Evolutionary conservation across 2,113 vertebrate genomes (phyloP), one percentile per base, ranked within the genome.

Genomic region (Hippopotamus amphibius): DNA sequence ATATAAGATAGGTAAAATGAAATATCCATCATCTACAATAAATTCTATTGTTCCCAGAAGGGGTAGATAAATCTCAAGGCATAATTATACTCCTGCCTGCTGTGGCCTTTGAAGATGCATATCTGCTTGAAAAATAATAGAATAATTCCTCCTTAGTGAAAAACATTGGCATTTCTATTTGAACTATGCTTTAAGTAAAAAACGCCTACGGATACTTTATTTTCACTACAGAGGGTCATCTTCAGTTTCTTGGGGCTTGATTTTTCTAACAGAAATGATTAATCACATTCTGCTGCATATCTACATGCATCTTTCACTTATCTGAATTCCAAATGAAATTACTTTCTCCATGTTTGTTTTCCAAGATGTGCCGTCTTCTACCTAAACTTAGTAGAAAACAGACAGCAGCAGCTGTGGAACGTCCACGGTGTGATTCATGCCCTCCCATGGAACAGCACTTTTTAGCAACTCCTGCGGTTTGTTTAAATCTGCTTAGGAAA

Each of bases 41-140:
- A 74, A 55, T 74, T 69, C 79, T 33, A 12, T 50, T 37, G n/a
- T 68, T 96, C 88, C 85, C 69, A 66, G 53, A 76, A 95, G 17
- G 12, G 59, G 68, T 0, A 65, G 81, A 63, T 86, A 84, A 93
- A 63, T 90, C 87, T 97, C 68, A 59, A 69, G 59, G 63, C 69
- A n/a, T 57, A 90, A 90, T 80, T 41, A 37, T 24, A 24, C 80
- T 41, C 41, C 37, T 66, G 43, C 3, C 55, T 72, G 72, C 41
- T 2, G 2, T 19, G 94, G 83, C 88, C 93, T 83, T 41, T 77
- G 85, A 65, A 68, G 94, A 85, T 57, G n/a, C 7, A 16, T 22
- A 43, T 72, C 74, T 77, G 59, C 93, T 92, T 92, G 72, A 92
- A 72, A 76, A 93, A 53, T 19, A 63, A 22, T 13, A 84, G 74